These are phyloP conservation scores for Diogma glabrata DNA, from an alignment of 2,888 invertebrate genomes.

Conservation along the genomic window DNA sequence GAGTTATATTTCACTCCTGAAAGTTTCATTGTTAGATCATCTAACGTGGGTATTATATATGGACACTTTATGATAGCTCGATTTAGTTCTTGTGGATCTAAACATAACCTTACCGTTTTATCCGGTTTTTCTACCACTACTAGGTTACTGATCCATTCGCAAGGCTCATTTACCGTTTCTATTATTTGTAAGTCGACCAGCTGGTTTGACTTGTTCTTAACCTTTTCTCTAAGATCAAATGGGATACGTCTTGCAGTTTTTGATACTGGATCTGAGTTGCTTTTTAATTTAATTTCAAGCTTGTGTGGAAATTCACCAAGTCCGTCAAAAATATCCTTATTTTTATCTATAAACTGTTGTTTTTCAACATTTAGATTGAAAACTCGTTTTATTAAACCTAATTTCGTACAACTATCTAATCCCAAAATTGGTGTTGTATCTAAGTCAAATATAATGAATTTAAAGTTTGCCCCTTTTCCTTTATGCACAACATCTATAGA, in stretches of 20 bases:
- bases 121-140: slow-evolving; percentile 17
- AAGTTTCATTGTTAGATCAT: no score
- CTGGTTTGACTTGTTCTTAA: background rate
- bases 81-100: slow-evolving; percentile 19
- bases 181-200: background rate
- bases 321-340: slow-evolving; percentile 9
- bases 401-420: background rate
- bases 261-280: background rate
- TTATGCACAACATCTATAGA: slow-evolving; percentile 3
- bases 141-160: slow-evolving; percentile 12
- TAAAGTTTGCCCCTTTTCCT: no score
- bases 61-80: slow-evolving; percentile 13
- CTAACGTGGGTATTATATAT: slow-evolving; percentile 17
- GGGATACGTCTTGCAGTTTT: background rate
- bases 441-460: background rate
- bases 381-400: background rate
- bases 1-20: no score
- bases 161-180: slow-evolving; percentile 7
- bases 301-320: slow-evolving; percentile 5
- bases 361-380: background rate
- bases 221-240: no score
- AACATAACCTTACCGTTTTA: slow-evolving; percentile 11
- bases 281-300: slow-evolving; percentile 7
- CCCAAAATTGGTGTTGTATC: slow-evolving; percentile 4
- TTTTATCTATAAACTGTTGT: background rate